phyloP scores from a whole-genome alignment of 2,888 invertebrate genomes.

The Orthosia incerta region DNA sequence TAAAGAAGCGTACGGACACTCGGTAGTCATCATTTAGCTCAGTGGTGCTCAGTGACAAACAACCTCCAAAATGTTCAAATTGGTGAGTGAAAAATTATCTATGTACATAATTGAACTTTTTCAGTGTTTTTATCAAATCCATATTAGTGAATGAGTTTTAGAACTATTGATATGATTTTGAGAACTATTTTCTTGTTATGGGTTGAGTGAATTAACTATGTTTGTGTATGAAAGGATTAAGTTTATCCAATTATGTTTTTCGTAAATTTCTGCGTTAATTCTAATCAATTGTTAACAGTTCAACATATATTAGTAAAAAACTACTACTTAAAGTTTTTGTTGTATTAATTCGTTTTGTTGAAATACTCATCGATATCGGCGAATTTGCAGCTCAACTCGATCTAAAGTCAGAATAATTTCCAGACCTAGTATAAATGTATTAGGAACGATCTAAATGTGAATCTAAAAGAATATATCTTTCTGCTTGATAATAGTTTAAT shows the following conservation, averaged over 20 bases:
- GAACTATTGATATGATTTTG: neutral
- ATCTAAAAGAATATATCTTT: neutral
- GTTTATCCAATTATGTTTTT: neutral
- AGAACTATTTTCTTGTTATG: neutral
- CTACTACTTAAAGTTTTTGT: neutral
- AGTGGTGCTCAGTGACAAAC: constrained; percentile 54
- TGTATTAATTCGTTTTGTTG: neutral
- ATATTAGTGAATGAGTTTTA: neutral
- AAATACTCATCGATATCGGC: neutral
- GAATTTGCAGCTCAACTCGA: neutral
- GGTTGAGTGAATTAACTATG: neutral
- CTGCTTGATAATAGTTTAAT: neutral
- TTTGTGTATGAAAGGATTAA: neutral
- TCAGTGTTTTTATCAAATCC: neutral
- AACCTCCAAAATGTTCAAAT: constrained; percentile 82
- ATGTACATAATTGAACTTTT: no score
- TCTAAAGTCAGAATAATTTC: neutral
- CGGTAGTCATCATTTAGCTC: constrained; percentile 68
- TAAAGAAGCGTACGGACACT: constrained; percentile 63
- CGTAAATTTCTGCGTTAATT: neutral
- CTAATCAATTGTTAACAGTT: no score
- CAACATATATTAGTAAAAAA: no score
- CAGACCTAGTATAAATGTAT: neutral
- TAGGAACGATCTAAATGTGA: neutral
- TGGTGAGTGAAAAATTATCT: constrained; percentile 78